A percentile compares a stretch with the other conserved stretches of the same genome.
Conservation (phyloP, 2,113 vertebrate genomes). For the Eurystomus gularis region DNA sequence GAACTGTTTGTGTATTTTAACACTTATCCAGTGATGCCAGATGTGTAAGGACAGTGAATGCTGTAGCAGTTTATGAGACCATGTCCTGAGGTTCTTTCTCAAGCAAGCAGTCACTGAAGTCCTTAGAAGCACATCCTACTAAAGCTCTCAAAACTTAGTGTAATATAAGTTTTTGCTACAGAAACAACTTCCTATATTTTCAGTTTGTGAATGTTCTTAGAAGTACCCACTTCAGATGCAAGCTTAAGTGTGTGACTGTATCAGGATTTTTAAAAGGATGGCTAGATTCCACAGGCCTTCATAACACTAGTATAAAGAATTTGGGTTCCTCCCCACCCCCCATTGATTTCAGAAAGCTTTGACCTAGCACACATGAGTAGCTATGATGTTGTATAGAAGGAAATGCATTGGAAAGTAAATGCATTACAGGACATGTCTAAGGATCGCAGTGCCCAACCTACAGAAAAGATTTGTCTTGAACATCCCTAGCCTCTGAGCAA, state of each 20-base stretch:
- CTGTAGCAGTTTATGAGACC: not conserved
- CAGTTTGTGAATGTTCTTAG: not conserved
- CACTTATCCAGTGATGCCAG: not conserved
- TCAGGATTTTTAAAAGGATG: not conserved
- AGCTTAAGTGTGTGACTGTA: not conserved
- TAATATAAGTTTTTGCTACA: not conserved
- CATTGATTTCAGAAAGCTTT: not conserved
- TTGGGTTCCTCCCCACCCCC: too few relatives aligned
- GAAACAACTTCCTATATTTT: not conserved
- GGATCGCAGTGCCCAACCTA: not conserved
- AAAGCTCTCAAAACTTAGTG: not conserved
- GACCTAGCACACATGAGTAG: not conserved
- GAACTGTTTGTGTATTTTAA: not conserved
- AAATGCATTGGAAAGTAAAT: not conserved
- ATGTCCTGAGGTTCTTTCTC: not conserved
- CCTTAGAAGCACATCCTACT: not conserved
- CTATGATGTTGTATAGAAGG: not conserved
- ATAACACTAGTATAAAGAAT: not conserved
- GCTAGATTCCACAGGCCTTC: not conserved
- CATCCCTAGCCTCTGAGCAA: not conserved
- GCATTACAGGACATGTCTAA: fast-evolving
- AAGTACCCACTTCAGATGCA: not conserved
- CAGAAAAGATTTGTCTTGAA: not conserved
- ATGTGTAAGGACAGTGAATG: not conserved
- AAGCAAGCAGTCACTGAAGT: not conserved